These are phyloP conservation scores for Pao palembangensis DNA, from an alignment of 2,113 vertebrate genomes.

Conservation along the genomic window DNA sequence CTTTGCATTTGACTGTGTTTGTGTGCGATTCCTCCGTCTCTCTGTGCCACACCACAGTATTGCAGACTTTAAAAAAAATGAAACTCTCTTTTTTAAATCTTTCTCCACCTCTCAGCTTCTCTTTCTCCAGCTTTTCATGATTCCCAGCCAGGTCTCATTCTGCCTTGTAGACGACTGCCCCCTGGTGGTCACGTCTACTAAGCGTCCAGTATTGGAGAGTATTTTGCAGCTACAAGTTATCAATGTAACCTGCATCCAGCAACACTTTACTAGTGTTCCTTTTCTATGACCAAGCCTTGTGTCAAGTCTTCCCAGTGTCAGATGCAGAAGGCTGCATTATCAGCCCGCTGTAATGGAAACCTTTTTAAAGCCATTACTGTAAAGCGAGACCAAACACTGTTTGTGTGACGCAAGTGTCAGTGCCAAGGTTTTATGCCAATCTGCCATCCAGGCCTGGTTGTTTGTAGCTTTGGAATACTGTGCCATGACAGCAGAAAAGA, in stretches of 20 bases:
- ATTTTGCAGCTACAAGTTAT: constrained; percentile 14
- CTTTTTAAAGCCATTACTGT: constrained; percentile 62
- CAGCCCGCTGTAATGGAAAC: constrained; percentile 43
- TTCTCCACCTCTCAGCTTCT: constrained; percentile 19
- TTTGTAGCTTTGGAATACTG: constrained; percentile 70
- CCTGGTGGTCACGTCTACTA: constrained; percentile 41
- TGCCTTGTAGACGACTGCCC: constrained; percentile 64
- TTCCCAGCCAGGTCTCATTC: constrained; percentile 14
- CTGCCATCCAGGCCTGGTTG: constrained; percentile 53
- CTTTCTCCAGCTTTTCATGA: constrained; percentile 22
- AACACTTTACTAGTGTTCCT: constrained; percentile 45
- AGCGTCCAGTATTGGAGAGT: constrained; percentile 10
- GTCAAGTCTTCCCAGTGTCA: constrained; percentile 49
- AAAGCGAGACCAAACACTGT: constrained; percentile 76
- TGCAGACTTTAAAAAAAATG: too few relatives aligned
- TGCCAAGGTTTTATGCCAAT: constrained; percentile 65
- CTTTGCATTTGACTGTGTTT: constrained; percentile 36
- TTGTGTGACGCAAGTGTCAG: constrained; percentile 65
- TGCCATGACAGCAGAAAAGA: constrained; percentile 62
- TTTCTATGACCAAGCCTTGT: constrained; percentile 38
- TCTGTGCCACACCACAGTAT: constrained; percentile 10
- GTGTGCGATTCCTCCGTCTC: constrained; percentile 18
- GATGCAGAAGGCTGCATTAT: constrained; percentile 47
- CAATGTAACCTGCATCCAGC: constrained; percentile 43
- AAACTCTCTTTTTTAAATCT: constrained; percentile 40